phyloP scores from a whole-genome alignment of 1,140 invertebrate genomes.

The Drosophila asahinai region DNA sequence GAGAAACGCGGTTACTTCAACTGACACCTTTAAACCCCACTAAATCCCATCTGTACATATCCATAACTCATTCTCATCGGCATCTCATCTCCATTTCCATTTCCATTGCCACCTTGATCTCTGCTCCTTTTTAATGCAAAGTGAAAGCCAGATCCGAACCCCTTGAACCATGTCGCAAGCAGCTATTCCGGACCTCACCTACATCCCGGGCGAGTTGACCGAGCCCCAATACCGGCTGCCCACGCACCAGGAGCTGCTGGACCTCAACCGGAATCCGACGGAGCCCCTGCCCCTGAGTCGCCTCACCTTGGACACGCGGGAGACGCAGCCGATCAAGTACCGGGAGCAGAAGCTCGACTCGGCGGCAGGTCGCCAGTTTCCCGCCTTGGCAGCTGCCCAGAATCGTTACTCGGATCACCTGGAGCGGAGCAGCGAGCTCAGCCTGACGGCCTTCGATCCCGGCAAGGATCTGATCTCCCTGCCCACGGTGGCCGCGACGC shows the following conservation, averaged over 20 bases:
- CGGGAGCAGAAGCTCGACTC: constrained; percentile 29
- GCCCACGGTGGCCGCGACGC: constrained; percentile 16
- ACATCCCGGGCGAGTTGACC: constrained; percentile 87
- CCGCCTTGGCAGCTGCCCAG: constrained; percentile 63
- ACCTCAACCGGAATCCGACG: constrained; percentile 69
- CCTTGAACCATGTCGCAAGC: constrained; percentile 65
- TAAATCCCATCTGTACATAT: constrained; percentile 3
- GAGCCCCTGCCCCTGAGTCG: constrained; percentile 50
- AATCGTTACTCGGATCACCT: constrained; percentile 60
- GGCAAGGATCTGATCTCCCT: constrained; percentile 64
- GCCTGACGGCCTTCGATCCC: constrained; percentile 35
- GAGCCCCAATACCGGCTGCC: constrained; percentile 86
- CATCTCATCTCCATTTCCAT: constrained; percentile 1
- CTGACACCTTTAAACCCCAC: no score
- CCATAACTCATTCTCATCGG: constrained; percentile 1
- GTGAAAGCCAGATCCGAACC: constrained; percentile 12
- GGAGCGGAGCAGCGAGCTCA: constrained; percentile 28
- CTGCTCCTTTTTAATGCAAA: constrained; percentile 17
- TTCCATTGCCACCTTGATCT: constrained; percentile 12
- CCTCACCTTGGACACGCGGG: constrained; percentile 53
- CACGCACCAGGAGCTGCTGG: constrained; percentile 85
- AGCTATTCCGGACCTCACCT: constrained; percentile 76
- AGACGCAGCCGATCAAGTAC: constrained; percentile 34
- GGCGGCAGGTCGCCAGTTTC: constrained; percentile 63
- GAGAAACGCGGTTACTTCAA: background rate